Percentiles rank a stretch among this genome's conserved stretches.
Evolutionary conservation across 2,797 vertebrate species (phyloP).

Genomic region (Corythornis leucogaster): DNA sequence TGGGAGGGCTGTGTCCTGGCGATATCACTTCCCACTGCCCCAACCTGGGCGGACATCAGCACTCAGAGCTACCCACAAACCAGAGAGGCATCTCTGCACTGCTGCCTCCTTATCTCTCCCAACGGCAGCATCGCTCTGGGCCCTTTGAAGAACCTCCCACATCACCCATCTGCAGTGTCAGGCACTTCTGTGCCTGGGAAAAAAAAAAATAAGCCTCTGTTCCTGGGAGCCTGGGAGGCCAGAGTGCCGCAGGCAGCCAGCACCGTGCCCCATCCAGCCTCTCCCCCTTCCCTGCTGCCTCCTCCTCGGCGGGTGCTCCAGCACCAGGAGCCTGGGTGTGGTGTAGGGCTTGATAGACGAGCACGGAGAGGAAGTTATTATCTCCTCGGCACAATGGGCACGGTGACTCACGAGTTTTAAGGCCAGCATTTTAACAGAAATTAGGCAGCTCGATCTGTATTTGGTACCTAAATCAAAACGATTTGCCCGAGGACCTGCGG

Average conservation of each 20-base stretch:
- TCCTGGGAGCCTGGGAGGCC: not conserved
- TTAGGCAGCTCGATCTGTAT: slow-evolving; percentile 40
- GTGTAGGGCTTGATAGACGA: slow-evolving; percentile 29
- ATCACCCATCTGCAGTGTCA: not conserved
- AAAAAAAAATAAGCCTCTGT: not conserved
- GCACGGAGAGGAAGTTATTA: slow-evolving; percentile 50
- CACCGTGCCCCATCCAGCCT: not conserved
- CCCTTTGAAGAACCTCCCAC: not conserved
- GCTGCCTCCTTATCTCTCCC: not conserved
- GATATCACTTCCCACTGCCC: accelerated
- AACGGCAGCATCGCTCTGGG: not conserved
- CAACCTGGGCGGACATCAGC: not conserved
- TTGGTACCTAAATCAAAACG: slow-evolving; percentile 56
- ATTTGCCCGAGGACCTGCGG: slow-evolving; percentile 5
- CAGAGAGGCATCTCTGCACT: not conserved
- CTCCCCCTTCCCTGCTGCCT: not conserved
- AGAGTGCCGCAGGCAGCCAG: not conserved
- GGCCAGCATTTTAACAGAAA: slow-evolving; percentile 33
- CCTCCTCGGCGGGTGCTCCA: not conserved
- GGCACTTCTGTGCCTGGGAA: not conserved
- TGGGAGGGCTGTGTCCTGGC: not conserved
- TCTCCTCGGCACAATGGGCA: not conserved
- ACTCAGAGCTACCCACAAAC: not conserved
- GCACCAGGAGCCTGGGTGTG: not conserved
- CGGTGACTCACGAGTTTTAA: slow-evolving; percentile 34